These are phyloP conservation scores for Melitaea cinxia DNA, from an alignment of 1,140 invertebrate species.

Conservation along the genomic window DNA sequence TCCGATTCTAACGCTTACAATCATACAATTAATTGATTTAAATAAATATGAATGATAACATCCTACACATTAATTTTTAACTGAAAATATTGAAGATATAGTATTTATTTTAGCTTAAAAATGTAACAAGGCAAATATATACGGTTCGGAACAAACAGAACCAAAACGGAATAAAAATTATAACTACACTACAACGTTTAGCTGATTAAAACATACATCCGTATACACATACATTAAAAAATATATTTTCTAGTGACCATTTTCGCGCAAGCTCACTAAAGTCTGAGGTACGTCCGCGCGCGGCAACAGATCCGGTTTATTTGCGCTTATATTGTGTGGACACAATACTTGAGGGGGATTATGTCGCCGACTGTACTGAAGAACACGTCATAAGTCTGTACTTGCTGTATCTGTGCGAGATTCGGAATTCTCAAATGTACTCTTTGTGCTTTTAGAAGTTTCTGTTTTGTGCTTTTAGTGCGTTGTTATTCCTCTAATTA, in stretches of 20 bases:
- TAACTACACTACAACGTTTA: no score
- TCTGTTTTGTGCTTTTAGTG: background rate
- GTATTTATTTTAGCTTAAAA: no score
- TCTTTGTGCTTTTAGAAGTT: background rate
- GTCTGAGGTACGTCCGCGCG: slow-evolving; percentile 37
- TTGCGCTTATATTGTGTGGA: slow-evolving; percentile 76
- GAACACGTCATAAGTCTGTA: slow-evolving; percentile 4
- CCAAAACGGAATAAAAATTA: no score
- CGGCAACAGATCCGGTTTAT: slow-evolving; percentile 66
- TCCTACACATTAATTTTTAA: no score
- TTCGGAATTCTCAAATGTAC: background rate
- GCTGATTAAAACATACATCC: no score
- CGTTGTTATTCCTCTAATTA: background rate
- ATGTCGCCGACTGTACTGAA: slow-evolving; percentile 38
- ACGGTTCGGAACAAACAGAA: no score
- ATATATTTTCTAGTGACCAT: slow-evolving; percentile 25
- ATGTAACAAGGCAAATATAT: no score
- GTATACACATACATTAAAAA: no score
- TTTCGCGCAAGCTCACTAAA: slow-evolving; percentile 24
- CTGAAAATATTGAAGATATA: no score
- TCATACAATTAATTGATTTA: no score
- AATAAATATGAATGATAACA: no score
- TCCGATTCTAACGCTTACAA: no score
- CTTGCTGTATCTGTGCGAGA: background rate
- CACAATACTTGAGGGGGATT: slow-evolving; percentile 69